Conservation (phyloP, 1,140 invertebrate genomes). For the Phymastichus coffea region DNA sequence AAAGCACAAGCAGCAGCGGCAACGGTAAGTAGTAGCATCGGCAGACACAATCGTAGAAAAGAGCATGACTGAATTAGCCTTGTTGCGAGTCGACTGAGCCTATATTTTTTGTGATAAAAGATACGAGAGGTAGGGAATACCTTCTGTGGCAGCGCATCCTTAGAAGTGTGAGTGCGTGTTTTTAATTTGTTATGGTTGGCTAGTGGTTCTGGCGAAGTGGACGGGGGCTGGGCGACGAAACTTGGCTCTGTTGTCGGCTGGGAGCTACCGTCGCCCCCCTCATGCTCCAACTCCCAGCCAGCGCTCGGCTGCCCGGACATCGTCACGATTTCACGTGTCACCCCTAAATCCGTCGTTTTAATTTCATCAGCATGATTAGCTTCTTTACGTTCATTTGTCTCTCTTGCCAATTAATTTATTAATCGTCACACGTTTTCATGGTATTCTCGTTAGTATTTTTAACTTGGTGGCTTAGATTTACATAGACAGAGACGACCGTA, state of each 20-base stretch:
- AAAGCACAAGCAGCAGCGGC: too few relatives aligned
- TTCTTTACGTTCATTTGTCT: not conserved
- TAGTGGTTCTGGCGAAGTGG: conserved; percentile 51
- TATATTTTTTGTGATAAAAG: too few relatives aligned
- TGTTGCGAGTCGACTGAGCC: too few relatives aligned
- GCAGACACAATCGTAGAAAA: too few relatives aligned
- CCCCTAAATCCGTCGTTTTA: conserved; percentile 48
- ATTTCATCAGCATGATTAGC: conserved; percentile 12
- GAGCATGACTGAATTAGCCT: too few relatives aligned
- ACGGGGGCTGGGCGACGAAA: conserved; percentile 48
- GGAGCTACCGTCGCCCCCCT: conserved; percentile 40
- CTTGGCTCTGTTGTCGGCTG: conserved; percentile 49
- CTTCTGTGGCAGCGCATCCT: conserved; percentile 54
- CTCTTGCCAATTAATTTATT: not conserved
- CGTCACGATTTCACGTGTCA: conserved; percentile 56
- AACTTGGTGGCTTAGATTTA: too few relatives aligned
- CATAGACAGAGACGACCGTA: too few relatives aligned
- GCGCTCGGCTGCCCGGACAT: conserved; percentile 49
- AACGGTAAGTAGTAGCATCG: too few relatives aligned
- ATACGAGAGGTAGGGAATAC: conserved; percentile 44
- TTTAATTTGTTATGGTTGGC: conserved; percentile 52
- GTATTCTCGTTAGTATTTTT: too few relatives aligned
- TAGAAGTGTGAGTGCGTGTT: conserved; percentile 50
- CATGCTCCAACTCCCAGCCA: conserved; percentile 52
- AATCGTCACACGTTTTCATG: not conserved